Evolutionary conservation across 2,797 vertebrate species (phyloP), one percentile per base, ranked within the genome.

Genomic region (Ctenosaura bakeri): DNA sequence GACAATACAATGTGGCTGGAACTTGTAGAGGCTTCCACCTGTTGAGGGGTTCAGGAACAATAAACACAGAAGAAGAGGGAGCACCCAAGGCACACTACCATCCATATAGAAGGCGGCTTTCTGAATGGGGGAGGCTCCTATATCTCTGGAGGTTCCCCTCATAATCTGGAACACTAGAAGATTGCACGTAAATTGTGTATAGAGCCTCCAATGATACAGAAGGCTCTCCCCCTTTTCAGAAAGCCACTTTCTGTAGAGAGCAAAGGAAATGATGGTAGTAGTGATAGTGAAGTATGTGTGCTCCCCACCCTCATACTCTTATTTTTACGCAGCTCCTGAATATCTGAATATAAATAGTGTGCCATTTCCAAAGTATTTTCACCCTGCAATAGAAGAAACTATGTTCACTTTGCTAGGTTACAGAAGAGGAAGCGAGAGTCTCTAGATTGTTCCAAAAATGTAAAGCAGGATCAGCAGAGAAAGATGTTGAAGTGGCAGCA

Each of bases 381-480:
- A 32, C 26, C 90, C 90, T n/a, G 54, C 2, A 52, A 91, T 86
- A 92, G 90, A 94, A 90, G 78, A 92, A 83, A 94, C 26, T 77
- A 6, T 88, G 73, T 93, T 95, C 95, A 91, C 74, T 94, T 87
- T n/a, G 79, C 76, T 59, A 71, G 46, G 38, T 86, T 92, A 90
- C 85, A 86, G 92, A 92, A 88, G 89, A 93, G 89, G 83, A 94
- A 93, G 79, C 0, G 14, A 93, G 93, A 90, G 93, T 88, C 93
- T 87, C 52, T 92, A n/a, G 64, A 81, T 88, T 88, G 93, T 92
- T 96, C 94, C 92, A 96, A 93, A 96, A 96, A 96, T 96, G 95
- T 94, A 96, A 96, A 96, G 93, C 85, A 95, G 96, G 95, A 95
- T 96, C 95, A 96, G 90, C 93, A 90, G 91, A 35, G 90, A 94